Evolutionary conservation across 2,888 invertebrate species (phyloP), one percentile per base, ranked within the genome.

Genomic region (Craniophora ligustri): DNA sequence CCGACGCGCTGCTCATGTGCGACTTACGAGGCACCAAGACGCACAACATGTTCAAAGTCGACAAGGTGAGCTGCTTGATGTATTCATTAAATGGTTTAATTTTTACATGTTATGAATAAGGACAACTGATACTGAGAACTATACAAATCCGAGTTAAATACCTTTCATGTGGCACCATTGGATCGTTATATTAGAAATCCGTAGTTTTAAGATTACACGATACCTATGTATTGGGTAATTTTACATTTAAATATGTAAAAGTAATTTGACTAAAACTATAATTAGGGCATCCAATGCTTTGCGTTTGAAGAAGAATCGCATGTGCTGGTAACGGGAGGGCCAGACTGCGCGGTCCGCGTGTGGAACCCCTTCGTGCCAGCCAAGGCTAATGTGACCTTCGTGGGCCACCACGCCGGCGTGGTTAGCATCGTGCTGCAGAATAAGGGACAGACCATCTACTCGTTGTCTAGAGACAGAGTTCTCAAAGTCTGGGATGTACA

Each of bases 291-390:
- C 23, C 94, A 95, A 66, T 95, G 95, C 64, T 96, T 96, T 76
- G 94, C 92, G 49, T 88, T 95, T 75, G 94, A 94, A 69, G 95
- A 95, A 82, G 94, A 91, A 10, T 88, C 91, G 14, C 95, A 95
- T 67, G 84, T 95, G 36, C 77, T 96, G 39, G 95, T 94, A 47
- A 96, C 95, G 1, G 97, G 97, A 1, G 96, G 97, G 3, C 95
- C 96, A 5, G 97, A 98, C 86, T 96, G 96, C 70, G 81, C 94
- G 44, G 94, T 97, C 18, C 95, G 97, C 28, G 91, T 97, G 44
- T 98, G 97, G 97, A 97, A 96, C 86, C 95, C 97, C 0, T 97
- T 96, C 81, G 95, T 96, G n/a, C 94, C 96, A 1, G 87, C 90
- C 41, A 95, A 95, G 75, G 94, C 96, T 0, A 95, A 90, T 34